A percentile compares a stretch with the other conserved stretches of the same genome.
These are phyloP conservation scores for Panzeria rudis DNA, from an alignment of 2,888 invertebrate genomes.

Conservation along the genomic window DNA sequence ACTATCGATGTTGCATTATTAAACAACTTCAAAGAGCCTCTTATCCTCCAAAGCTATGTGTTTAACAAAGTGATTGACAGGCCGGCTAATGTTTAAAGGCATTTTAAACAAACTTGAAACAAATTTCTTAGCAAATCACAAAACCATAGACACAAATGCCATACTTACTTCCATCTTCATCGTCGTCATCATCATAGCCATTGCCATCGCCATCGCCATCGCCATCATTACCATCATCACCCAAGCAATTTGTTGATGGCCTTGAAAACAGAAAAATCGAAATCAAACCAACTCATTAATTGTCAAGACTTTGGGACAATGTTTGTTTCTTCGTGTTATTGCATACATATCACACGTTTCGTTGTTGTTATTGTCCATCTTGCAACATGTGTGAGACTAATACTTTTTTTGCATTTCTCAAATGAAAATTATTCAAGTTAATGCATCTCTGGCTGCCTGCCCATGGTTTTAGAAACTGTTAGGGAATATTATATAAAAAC, in stretches of 20 bases:
- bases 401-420: constrained; percentile 15
- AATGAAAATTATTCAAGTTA: constrained; percentile 44
- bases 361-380: not conserved
- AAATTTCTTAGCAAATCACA: constrained; percentile 50
- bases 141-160: constrained; percentile 25
- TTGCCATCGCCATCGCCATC: constrained; percentile 14
- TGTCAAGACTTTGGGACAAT: constrained; percentile 50
- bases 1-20: constrained; percentile 59
- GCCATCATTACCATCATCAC: constrained; percentile 19
- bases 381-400: not conserved
- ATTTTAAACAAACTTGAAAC: constrained; percentile 52
- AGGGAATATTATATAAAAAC: constrained; percentile 46
- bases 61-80: constrained; percentile 62
- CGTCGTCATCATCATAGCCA: constrained; percentile 16
- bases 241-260: constrained; percentile 44
- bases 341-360: constrained; percentile 9
- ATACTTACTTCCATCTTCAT: constrained; percentile 49
- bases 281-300: constrained; percentile 51
- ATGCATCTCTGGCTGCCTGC: constrained; percentile 14
- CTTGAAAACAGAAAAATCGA: constrained; percentile 55
- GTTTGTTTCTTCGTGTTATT: constrained; percentile 17
- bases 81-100: constrained; percentile 66
- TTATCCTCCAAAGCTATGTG: constrained; percentile 53
- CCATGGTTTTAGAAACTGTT: constrained; percentile 48
- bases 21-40: constrained; percentile 60